These are phyloP conservation scores for Chloroclystis v-ata DNA, from an alignment of 2,888 invertebrate genomes.

Conservation along the genomic window DNA sequence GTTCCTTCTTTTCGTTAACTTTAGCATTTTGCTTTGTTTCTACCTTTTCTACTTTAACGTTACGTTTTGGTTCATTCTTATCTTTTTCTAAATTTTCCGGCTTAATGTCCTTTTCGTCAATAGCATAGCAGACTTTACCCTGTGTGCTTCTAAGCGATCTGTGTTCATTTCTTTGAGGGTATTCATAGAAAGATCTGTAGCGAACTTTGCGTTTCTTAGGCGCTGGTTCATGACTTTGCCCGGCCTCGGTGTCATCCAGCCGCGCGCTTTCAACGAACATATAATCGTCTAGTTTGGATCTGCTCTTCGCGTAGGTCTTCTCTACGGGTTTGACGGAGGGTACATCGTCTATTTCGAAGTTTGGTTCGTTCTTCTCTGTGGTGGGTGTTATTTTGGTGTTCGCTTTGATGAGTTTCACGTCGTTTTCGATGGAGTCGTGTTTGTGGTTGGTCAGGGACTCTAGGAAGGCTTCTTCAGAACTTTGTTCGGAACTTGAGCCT, in stretches of 20 bases:
- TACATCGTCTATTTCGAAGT: constrained; percentile 52
- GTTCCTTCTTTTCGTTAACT: constrained; percentile 1
- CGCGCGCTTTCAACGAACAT: constrained; percentile 67
- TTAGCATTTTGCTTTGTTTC: not conserved
- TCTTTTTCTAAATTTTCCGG: no score
- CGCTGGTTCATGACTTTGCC: not conserved
- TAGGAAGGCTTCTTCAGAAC: constrained; percentile 45
- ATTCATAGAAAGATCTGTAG: not conserved
- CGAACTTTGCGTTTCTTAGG: constrained; percentile 43
- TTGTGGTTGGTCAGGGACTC: constrained; percentile 57
- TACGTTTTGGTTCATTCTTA: not conserved
- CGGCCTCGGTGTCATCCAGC: constrained; percentile 57
- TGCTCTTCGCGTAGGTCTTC: constrained; percentile 62
- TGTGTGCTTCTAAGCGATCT: constrained; percentile 46
- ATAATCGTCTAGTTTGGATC: constrained; percentile 65
- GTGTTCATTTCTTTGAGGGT: constrained; percentile 14
- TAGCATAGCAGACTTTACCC: no score
- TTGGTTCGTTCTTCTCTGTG: constrained; percentile 43
- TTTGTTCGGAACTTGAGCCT: constrained; percentile 49
- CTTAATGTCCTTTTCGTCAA: no score
- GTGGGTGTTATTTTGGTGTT: constrained; percentile 58
- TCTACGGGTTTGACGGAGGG: constrained; percentile 64
- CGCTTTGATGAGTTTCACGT: constrained; percentile 63
- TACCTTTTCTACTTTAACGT: no score
- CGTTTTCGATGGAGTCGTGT: constrained; percentile 64